Conservation (phyloP, 2,888 invertebrate genomes). For the Hypena proboscidalis region DNA sequence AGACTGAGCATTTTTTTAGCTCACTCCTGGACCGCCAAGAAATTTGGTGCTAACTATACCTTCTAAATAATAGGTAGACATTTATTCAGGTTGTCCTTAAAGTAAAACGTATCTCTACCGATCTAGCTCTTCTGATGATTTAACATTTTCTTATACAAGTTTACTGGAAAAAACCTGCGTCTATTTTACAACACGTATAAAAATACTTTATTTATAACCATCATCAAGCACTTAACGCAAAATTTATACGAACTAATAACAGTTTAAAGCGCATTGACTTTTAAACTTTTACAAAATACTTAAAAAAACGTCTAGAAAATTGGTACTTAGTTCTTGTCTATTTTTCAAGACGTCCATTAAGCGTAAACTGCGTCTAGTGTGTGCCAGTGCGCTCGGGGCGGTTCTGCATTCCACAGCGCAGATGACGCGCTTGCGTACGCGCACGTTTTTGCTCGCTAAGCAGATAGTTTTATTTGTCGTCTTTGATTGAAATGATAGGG, state of each 20-base stretch:
- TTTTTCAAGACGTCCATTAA: constrained; percentile 28
- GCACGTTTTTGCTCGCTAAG: constrained; percentile 31
- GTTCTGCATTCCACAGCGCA: constrained; percentile 41
- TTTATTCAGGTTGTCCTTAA: too few relatives aligned
- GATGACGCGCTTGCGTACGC: constrained; percentile 10
- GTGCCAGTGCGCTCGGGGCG: constrained; percentile 37
- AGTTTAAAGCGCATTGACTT: constrained; percentile 10
- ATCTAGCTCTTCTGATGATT: too few relatives aligned
- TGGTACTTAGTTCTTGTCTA: constrained; percentile 3
- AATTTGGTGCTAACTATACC: too few relatives aligned
- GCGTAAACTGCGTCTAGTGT: constrained; percentile 28
- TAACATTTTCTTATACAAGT: too few relatives aligned
- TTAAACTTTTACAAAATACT: constrained; percentile 7
- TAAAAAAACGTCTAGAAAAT: constrained; percentile 5
- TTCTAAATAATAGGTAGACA: neutral
- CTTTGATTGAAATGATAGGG: constrained; percentile 3
- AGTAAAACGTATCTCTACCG: too few relatives aligned
- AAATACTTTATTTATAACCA: neutral
- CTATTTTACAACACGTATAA: too few relatives aligned
- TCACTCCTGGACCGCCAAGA: too few relatives aligned
- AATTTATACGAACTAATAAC: constrained; percentile 12
- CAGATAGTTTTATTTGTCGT: constrained; percentile 15
- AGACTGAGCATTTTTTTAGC: too few relatives aligned
- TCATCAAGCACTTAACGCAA: neutral
- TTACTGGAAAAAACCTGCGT: too few relatives aligned